Conservation (phyloP, 2,888 invertebrate genomes). For the Stegophylla sp. region DNA sequence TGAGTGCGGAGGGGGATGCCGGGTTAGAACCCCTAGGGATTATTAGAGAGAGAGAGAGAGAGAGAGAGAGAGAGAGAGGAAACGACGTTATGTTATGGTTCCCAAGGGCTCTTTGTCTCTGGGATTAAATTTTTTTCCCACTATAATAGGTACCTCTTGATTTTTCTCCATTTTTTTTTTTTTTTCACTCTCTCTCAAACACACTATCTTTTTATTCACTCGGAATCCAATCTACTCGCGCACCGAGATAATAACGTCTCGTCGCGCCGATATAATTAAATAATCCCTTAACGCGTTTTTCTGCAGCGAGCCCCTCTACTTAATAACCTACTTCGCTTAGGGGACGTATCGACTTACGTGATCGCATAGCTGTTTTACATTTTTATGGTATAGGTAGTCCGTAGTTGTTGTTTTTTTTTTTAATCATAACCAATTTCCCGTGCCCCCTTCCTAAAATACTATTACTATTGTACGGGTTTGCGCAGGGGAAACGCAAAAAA, state of each 20-base stretch:
- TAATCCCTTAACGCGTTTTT: slow-evolving; percentile 59
- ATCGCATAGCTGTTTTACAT: slow-evolving; percentile 51
- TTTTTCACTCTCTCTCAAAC: slow-evolving; percentile 11
- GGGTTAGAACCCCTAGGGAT: slow-evolving; percentile 44
- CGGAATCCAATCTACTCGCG: slow-evolving; percentile 56
- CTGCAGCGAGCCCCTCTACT: slow-evolving; percentile 42
- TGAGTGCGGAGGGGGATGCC: background rate
- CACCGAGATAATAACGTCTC: slow-evolving; percentile 57
- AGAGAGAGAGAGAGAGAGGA: too few species aligned
- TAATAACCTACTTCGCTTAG: slow-evolving; percentile 50
- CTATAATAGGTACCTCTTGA: slow-evolving; percentile 48
- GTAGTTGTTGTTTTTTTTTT: slow-evolving; percentile 37
- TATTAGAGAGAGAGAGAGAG: too few species aligned
- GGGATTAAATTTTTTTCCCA: slow-evolving; percentile 59
- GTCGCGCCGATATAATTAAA: slow-evolving; percentile 59
- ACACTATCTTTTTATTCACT: slow-evolving; percentile 7
- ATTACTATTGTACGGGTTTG: too few species aligned
- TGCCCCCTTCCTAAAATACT: too few species aligned
- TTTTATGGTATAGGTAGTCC: slow-evolving; percentile 45
- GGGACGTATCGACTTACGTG: slow-evolving; percentile 54
- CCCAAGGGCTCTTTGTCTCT: slow-evolving; percentile 60
- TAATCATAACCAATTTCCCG: slow-evolving; percentile 55
- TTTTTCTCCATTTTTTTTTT: slow-evolving; percentile 46
- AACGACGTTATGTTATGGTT: slow-evolving; percentile 59
- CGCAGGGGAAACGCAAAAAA: background rate